phyloP scores from a whole-genome alignment of 1,140 invertebrate species.

The Thaumetopoea pityocampa region DNA sequence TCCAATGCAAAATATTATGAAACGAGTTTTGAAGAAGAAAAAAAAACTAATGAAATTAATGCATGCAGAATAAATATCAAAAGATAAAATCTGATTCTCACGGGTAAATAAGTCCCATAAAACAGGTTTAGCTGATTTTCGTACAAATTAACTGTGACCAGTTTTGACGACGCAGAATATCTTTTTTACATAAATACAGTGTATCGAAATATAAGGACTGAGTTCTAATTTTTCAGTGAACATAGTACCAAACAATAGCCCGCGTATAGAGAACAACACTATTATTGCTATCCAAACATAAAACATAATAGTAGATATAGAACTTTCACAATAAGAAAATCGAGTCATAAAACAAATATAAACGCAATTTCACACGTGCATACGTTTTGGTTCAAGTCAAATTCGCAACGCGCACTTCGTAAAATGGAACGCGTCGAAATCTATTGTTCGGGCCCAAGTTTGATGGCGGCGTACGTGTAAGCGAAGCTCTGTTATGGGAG shows the following conservation, averaged over 20 bases:
- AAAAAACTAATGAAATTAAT: no score
- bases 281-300: constrained; percentile 6
- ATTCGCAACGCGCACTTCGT: constrained; percentile 34
- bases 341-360: constrained; percentile 23
- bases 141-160: no score
- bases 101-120: no score
- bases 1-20: no score
- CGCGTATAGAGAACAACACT: background rate
- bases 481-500: constrained; percentile 46
- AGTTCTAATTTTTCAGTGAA: no score
- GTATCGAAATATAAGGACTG: no score
- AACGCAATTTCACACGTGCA: constrained; percentile 19
- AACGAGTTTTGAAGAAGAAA: no score
- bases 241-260: constrained; percentile 5
- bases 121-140: no score
- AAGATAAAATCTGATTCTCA: no score
- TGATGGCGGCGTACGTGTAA: constrained; percentile 34
- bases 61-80: constrained; percentile 1
- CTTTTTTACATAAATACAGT: no score
- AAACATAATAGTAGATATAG: background rate
- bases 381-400: constrained; percentile 24
- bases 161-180: no score
- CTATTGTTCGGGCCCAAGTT: constrained; percentile 50
- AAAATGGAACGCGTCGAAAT: constrained; percentile 33
- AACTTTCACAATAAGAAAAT: constrained; percentile 22